Evolutionary conservation across 92 coral and sea anemone genomes (phyloP).

Genomic region (Ricordea florida): DNA sequence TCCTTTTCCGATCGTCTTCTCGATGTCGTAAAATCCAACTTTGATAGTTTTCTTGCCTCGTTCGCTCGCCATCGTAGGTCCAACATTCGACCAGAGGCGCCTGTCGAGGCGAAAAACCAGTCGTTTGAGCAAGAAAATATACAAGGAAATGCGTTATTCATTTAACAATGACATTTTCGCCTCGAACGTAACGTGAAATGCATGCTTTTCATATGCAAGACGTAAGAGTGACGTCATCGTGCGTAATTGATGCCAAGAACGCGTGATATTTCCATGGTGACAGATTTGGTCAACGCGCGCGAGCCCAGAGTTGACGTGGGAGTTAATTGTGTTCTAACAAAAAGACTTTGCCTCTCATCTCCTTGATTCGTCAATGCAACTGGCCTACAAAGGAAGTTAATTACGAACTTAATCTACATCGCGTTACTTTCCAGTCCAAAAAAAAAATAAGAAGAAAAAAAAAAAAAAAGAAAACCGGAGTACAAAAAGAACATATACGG

Average conservation of each 20-base stretch:
- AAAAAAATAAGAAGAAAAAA: neutral
- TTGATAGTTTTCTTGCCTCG: slow-evolving; percentile 82
- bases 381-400: slow-evolving; percentile 44
- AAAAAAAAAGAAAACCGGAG: neutral
- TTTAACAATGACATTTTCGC: slow-evolving; percentile 82
- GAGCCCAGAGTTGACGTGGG: slow-evolving; percentile 77
- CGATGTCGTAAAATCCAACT: slow-evolving; percentile 98
- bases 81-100: slow-evolving; percentile 70
- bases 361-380: neutral
- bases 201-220: slow-evolving; percentile 89
- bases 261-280: slow-evolving; percentile 76
- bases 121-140: slow-evolving; percentile 49
- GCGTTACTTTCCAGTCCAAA: neutral
- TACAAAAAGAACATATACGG: neutral
- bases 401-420: slow-evolving; percentile 30
- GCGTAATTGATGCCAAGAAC: slow-evolving; percentile 91
- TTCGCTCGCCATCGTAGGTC: slow-evolving; percentile 96
- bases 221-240: slow-evolving; percentile 89
- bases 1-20: slow-evolving; percentile 98
- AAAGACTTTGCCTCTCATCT: slow-evolving; percentile 32
- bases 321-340: slow-evolving; percentile 14
- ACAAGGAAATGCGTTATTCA: slow-evolving; percentile 66
- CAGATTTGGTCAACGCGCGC: slow-evolving; percentile 75
- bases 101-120: slow-evolving; percentile 60
- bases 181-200: slow-evolving; percentile 70